Conservation (phyloP, 2,797 vertebrate genomes). For the Oceanodroma leucorhoa region DNA sequence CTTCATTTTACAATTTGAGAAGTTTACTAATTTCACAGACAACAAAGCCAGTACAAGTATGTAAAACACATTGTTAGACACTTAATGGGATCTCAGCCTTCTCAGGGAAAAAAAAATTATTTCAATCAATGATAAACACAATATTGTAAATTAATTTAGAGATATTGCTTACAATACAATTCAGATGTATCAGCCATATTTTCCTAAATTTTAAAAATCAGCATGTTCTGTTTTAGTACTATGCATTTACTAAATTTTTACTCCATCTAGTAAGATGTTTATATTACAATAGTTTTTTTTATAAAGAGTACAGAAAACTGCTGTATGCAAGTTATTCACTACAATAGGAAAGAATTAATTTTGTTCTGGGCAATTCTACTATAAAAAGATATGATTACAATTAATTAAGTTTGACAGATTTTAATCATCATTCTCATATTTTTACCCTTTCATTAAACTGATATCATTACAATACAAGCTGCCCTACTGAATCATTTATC, state of each 20-base stretch:
- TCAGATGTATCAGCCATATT: background rate
- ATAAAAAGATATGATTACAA: background rate
- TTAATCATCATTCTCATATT: background rate
- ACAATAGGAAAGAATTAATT: background rate
- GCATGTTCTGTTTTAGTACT: background rate
- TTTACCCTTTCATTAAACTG: background rate
- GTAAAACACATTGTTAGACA: background rate
- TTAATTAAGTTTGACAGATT: background rate
- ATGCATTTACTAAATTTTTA: background rate
- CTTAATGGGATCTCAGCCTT: background rate
- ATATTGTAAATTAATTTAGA: background rate
- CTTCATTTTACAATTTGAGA: background rate
- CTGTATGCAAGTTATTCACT: background rate
- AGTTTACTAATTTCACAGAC: background rate
- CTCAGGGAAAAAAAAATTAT: background rate
- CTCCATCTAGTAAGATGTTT: background rate
- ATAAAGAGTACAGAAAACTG: background rate
- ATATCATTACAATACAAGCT: background rate
- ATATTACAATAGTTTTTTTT: background rate
- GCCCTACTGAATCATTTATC: background rate
- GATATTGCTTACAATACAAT: background rate
- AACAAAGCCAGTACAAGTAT: background rate
- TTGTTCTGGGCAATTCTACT: background rate
- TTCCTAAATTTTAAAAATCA: background rate
- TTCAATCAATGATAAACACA: background rate